phyloP scores from a whole-genome alignment of 2,113 vertebrate genomes.

The Numenius arquata region DNA sequence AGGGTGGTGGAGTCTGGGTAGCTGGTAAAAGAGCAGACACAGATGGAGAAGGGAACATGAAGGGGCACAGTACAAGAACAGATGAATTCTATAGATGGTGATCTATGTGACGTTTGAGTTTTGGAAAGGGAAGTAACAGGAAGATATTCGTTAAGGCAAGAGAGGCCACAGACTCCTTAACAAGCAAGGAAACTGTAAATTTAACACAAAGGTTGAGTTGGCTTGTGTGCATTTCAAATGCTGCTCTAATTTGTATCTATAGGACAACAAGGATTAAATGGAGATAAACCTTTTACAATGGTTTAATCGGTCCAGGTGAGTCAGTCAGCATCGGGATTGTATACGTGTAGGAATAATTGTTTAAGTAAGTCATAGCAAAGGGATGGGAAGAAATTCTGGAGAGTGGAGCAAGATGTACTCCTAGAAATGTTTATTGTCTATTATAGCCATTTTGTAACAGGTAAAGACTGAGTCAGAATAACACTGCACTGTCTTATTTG shows the following conservation, averaged over 20 bases:
- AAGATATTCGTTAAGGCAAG: background rate
- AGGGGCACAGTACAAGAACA: background rate
- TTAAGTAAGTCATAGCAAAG: constrained; percentile 1
- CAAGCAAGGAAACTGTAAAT: background rate
- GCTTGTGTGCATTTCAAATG: background rate
- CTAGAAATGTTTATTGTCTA: background rate
- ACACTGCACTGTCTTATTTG: background rate
- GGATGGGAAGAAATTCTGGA: background rate
- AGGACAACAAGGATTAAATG: constrained; percentile 27
- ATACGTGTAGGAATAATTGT: constrained; percentile 48
- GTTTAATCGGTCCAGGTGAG: constrained; percentile 20
- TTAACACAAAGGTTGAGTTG: background rate
- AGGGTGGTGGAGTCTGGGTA: background rate
- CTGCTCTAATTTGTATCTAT: constrained; percentile 29
- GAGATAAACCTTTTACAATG: constrained; percentile 39
- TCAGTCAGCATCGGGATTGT: constrained; percentile 3
- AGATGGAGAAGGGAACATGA: background rate
- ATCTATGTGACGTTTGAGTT: background rate
- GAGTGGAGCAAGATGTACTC: background rate
- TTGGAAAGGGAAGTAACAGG: background rate
- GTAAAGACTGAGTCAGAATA: background rate
- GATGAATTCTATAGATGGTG: fast-evolving
- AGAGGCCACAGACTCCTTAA: background rate
- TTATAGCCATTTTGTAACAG: background rate
- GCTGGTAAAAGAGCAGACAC: background rate